Evolutionary conservation across 2,888 invertebrate genomes (phyloP).

Genomic region (Seira ritae): DNA sequence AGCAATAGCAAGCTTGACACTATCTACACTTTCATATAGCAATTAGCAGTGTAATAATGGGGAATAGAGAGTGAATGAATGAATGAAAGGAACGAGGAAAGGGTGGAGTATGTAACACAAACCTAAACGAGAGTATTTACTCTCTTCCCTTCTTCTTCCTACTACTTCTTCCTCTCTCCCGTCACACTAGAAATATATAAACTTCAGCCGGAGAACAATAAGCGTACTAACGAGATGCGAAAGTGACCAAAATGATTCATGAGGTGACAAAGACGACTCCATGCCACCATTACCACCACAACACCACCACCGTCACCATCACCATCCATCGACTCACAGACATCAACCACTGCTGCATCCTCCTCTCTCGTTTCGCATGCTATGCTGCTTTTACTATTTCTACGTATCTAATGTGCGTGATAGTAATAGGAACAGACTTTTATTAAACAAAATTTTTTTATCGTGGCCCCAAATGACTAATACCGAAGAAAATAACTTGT

Average conservation of each 20-base stretch:
- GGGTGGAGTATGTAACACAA: slow-evolving; percentile 54
- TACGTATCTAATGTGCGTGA: not conserved
- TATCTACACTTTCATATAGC: not conserved
- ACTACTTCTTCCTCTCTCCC: slow-evolving; percentile 15
- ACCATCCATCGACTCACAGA: not conserved
- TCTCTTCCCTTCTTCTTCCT: slow-evolving; percentile 28
- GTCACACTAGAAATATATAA: not conserved
- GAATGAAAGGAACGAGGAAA: slow-evolving; percentile 48
- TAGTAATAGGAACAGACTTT: not conserved
- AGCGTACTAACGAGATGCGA: slow-evolving; percentile 44
- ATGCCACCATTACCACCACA: slow-evolving; percentile 9
- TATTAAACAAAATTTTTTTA: slow-evolving; percentile 8
- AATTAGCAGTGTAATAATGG: not conserved
- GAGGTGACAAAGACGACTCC: slow-evolving; percentile 46
- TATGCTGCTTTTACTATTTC: no score
- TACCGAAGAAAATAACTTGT: slow-evolving; percentile 24
- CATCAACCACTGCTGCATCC: not conserved
- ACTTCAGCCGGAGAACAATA: slow-evolving; percentile 13
- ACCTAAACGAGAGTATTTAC: slow-evolving; percentile 4
- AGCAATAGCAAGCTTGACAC: no score
- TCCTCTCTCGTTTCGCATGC: not conserved
- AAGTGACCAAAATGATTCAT: slow-evolving; percentile 62
- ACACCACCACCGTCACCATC: not conserved
- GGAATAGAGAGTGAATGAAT: not conserved
- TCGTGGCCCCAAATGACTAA: not conserved